phyloP scores from a whole-genome alignment of 2,888 invertebrate genomes.

The Tetanocera ferruginea region DNA sequence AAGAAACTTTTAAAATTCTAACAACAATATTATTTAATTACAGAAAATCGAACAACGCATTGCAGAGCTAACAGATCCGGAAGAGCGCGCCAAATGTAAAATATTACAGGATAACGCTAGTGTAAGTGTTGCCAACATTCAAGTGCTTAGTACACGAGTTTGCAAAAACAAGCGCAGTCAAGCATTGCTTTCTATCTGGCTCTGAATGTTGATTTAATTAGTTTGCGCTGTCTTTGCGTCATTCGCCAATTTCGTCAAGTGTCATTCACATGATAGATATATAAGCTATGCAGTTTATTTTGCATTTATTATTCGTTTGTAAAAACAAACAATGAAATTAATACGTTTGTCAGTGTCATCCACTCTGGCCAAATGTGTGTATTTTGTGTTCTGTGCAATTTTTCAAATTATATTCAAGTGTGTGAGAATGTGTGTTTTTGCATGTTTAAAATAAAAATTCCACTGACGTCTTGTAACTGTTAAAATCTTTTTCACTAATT shows the following conservation, averaged over 20 bases:
- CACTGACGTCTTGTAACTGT: too few species aligned
- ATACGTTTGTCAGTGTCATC: neutral
- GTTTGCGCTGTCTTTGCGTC: too few species aligned
- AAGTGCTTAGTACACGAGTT: neutral
- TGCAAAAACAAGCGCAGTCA: too few species aligned
- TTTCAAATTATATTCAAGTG: too few species aligned
- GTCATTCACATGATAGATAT: neutral
- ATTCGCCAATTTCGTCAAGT: neutral
- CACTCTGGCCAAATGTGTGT: neutral
- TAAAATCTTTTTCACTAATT: neutral
- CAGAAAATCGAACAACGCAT: conserved; percentile 80
- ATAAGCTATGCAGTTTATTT: neutral
- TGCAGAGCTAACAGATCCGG: conserved; percentile 75
- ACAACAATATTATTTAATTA: conserved; percentile 32
- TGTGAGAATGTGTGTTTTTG: too few species aligned
- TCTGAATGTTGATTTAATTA: too few species aligned
- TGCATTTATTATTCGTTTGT: too few species aligned
- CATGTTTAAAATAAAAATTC: too few species aligned
- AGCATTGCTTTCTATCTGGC: too few species aligned
- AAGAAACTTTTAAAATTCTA: conserved; percentile 7
- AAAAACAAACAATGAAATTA: neutral
- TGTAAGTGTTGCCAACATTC: conserved; percentile 75
- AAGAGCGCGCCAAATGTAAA: conserved; percentile 79
- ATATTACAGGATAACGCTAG: conserved; percentile 81
- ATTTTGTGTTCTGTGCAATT: too few species aligned